Conservation (phyloP, 2,888 invertebrate species). For the Caenorhabditis wallacei region DNA sequence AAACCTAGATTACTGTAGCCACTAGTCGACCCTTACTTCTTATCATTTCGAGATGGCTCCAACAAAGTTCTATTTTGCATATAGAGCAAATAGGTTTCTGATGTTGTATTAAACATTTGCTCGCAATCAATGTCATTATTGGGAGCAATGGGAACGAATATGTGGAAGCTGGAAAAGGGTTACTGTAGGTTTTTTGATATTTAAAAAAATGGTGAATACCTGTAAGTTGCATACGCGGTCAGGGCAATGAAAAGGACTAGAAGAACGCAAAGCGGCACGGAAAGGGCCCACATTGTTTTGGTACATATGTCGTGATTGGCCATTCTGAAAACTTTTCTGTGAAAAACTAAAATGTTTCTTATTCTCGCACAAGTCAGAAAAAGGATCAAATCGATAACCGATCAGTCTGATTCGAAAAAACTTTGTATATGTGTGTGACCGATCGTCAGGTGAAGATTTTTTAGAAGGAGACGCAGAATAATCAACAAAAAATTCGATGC, state of each 20-base stretch:
- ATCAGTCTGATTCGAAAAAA: not conserved
- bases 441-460: constrained; percentile 4
- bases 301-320: constrained; percentile 55
- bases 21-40: constrained; percentile 19
- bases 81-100: constrained; percentile 47
- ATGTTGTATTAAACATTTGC: constrained; percentile 47
- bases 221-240: constrained; percentile 58
- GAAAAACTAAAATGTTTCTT: not conserved
- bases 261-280: constrained; percentile 50
- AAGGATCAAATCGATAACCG: constrained; percentile 10
- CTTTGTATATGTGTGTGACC: constrained; percentile 4
- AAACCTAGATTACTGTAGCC: constrained; percentile 2
- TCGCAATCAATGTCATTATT: constrained; percentile 59
- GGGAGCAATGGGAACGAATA: constrained; percentile 61
- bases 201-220: constrained; percentile 17
- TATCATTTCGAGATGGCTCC: constrained; percentile 40
- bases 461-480: constrained; percentile 17
- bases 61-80: constrained; percentile 65
- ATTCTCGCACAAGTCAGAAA: not conserved
- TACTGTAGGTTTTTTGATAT: too few species aligned
- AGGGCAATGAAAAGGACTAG: constrained; percentile 42
- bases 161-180: constrained; percentile 63
- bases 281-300: constrained; percentile 56
- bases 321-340: constrained; percentile 14
- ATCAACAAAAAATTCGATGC: constrained; percentile 8